Base-by-base conservation (phyloP, 2,797 vertebrate species). In the Pachyuromys duprasi region DNA sequence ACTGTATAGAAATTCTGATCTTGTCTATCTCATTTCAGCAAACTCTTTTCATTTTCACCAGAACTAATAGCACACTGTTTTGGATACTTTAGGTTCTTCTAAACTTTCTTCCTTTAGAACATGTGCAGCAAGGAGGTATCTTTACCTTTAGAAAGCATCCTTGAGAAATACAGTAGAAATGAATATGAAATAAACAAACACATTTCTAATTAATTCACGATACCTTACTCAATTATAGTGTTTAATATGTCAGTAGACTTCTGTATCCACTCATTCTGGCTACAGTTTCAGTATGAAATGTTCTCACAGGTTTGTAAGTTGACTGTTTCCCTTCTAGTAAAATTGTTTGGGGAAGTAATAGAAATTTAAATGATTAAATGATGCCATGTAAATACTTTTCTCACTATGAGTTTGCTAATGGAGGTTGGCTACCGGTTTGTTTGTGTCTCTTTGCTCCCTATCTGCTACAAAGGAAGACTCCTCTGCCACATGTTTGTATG, bases 131-230 rank as follows among this genome's bases (percentile, higher is more conserved):
- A 18, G 31, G 13, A 92, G 81, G 39, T 42, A 6, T 17, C 36
- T 83, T 87, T 79, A 75, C 12, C 69, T 45, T 92, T 95, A 93
- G 33, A 33, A 92, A 76, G 3, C 4, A 81, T 89, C 18, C 4
- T 18, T 81, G 11, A 2, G 5, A 8, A 94, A 70, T 36, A 91
- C 89, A 17, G 5, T 79, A 74, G 53, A 86, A 8, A 82, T 75
- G 12, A 69, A 78, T 72, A 36, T 57, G 74, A 69, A 26, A 65
- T 24, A 62, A 49, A 3, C 42, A 79, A 86, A 79, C 84, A 49
- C 18, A n/a, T 31, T 95, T 95, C 31, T 89, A 80, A 86, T 83
- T 18, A 93, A 69, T 90, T 31, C 13, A 67, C 88, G 82, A 33
- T 11, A 69, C 22, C 39, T 1, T 5, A 26, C 20, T 14, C 67